phyloP scores from a whole-genome alignment of 2,113 vertebrate genomes.

The Jacana jacana region DNA sequence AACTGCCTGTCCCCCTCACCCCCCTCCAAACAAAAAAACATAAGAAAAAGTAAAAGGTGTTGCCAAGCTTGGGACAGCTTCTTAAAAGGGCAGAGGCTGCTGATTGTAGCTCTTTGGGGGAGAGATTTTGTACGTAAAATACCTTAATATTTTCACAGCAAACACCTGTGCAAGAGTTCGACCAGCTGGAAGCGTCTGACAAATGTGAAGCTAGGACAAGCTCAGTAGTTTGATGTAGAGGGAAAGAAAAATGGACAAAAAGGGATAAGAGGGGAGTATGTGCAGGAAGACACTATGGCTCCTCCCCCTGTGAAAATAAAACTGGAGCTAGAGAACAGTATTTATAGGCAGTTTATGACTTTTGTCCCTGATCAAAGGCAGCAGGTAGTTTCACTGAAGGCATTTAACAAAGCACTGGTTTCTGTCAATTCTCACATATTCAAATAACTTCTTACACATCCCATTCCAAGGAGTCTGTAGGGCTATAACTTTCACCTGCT shows the following conservation, averaged over 20 bases:
- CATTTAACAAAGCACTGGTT: neutral
- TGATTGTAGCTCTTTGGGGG: neutral
- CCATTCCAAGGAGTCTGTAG: neutral
- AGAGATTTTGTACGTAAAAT: neutral
- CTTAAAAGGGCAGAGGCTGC: neutral
- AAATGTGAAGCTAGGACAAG: neutral
- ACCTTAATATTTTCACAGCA: neutral
- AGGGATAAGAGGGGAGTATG: neutral
- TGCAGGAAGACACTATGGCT: neutral
- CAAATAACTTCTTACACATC: neutral
- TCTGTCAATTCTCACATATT: neutral
- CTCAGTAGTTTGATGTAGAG: neutral
- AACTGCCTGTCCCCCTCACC: too few relatives aligned
- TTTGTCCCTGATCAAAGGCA: neutral
- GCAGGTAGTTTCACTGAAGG: neutral
- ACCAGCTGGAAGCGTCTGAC: neutral
- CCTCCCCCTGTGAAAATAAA: neutral
- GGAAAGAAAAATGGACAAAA: neutral
- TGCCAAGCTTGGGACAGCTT: neutral
- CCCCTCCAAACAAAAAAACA: slow-evolving; percentile 39
- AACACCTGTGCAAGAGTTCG: neutral
- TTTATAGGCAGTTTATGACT: neutral
- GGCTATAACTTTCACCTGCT: neutral
- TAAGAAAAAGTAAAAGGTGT: slow-evolving; percentile 12
- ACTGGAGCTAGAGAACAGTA: neutral